A percentile compares a stretch with the other conserved stretches of the same genome.
phyloP scores from a whole-genome alignment of 2,797 vertebrate species.

The Myiotriccus ornatus region DNA sequence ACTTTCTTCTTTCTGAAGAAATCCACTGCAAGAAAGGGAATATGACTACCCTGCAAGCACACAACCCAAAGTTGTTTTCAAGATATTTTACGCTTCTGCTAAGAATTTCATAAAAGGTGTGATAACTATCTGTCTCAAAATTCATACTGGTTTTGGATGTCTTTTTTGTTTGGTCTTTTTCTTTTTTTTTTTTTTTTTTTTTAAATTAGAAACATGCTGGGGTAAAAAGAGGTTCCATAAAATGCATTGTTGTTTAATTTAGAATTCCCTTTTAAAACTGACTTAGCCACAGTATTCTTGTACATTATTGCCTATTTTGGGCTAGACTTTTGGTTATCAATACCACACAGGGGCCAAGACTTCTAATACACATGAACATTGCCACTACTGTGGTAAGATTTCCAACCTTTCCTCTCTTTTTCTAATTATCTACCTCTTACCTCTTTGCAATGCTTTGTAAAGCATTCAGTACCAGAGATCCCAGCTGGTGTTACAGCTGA shows the following conservation, averaged over 20 bases:
- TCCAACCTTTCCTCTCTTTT: neutral
- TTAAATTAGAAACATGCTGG: neutral
- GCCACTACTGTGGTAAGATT: neutral
- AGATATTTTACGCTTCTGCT: neutral
- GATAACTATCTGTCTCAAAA: neutral
- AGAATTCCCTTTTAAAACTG: neutral
- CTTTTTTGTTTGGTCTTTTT: neutral
- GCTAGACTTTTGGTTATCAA: neutral
- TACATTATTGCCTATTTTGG: rapidly evolving
- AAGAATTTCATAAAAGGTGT: neutral
- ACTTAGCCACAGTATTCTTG: neutral
- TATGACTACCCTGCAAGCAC: neutral
- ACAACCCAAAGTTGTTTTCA: neutral
- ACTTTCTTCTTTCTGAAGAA: neutral
- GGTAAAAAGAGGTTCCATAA: neutral
- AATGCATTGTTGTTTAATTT: neutral
- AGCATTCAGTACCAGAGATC: neutral
- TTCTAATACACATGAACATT: neutral
- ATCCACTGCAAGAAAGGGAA: neutral
- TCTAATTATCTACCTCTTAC: neutral
- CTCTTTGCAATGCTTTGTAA: neutral
- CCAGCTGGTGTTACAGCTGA: neutral
- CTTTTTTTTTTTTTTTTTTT: neutral
- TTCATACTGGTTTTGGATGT: neutral
- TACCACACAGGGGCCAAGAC: neutral